Evolutionary conservation across 2,113 vertebrate species (phyloP), one percentile per base, ranked within the genome.

Genomic region (Pungitius pungitius): DNA sequence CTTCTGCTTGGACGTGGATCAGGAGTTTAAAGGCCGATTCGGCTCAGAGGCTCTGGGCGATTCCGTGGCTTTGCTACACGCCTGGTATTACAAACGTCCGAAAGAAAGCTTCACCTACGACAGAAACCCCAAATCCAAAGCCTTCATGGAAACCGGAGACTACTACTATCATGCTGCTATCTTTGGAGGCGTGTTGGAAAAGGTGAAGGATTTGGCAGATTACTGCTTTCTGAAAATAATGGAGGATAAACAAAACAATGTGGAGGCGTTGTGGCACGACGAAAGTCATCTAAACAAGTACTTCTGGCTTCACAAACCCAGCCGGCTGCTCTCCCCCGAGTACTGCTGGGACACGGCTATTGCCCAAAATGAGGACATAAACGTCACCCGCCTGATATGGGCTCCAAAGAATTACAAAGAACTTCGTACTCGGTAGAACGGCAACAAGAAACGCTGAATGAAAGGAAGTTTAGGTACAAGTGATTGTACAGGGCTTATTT

Each of bases 211-310:
- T 22, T 43, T 94, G 47, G 86, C 89, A 0, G 86, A 85, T 0
- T 63, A 69, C 52, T 95, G 94, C 67, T 82, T 81, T 27, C 35
- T 3, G 13, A 73, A 17, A 35, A 89, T 90, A 77, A 60, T 61
- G 78, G 62, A 39, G 82, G 94, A 95, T 86, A 91, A 88, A 30
- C 1, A 17, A 24, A 89, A 86, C 1, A 37, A 82, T 2, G 62
- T 95, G 24, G 93, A 95, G 83, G 94, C 93, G 2, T 70, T 75
- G 26, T 95, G 94, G 94, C 94, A 95, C 0, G 93, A 95, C 15
- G 93, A 95, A 77, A 95, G 94, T 75, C 94, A 95, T 67, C 91
- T 95, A 6, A 95, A 94, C 82, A 94, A 92, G 73, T 94, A 90
- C 89, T 89, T 94, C 22, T 93, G 89, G 89, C 40, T 92, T 17